Evolutionary conservation across 2,888 invertebrate species (phyloP).

Genomic region (Drosophila melanocephala): DNA sequence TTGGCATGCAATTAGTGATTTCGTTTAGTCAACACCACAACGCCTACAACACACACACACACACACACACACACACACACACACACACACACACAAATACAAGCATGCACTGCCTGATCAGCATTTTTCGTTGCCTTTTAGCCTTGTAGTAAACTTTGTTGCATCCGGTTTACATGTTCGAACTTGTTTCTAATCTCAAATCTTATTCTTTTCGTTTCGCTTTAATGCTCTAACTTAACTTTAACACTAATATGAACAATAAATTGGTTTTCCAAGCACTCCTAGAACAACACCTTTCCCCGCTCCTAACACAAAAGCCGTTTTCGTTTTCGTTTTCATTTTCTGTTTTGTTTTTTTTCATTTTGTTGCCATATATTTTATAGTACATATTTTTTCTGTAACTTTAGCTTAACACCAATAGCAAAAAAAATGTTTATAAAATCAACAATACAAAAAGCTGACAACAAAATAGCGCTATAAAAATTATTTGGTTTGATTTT

Average conservation of each 20-base stretch:
- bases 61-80: conserved; percentile 18
- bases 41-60: conserved; percentile 7
- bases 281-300: conserved; percentile 16
- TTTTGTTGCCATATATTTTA: conserved; percentile 4
- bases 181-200: conserved; percentile 27
- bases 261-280: conserved; percentile 28
- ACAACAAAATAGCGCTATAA: conserved; percentile 40
- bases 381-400: conserved; percentile 11
- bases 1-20: conserved; percentile 55
- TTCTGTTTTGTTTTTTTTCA: conserved; percentile 10
- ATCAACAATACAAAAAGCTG: conserved; percentile 5
- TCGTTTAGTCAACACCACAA: conserved; percentile 27
- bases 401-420: conserved; percentile 20
- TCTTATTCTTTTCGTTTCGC: not conserved
- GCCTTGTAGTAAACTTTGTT: conserved; percentile 28
- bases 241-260: conserved; percentile 16
- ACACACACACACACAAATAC: conserved; percentile 16
- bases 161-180: conserved; percentile 32
- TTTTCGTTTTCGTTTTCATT: conserved; percentile 5
- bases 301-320: conserved; percentile 25
- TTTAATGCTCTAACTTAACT: conserved; percentile 13
- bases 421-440: conserved; percentile 12
- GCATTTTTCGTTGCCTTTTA: conserved; percentile 41
- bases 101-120: conserved; percentile 54
- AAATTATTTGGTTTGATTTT: conserved; percentile 20